Evolutionary conservation across 2,888 invertebrate genomes (phyloP).

Genomic region (Hyposoter dolosus): DNA sequence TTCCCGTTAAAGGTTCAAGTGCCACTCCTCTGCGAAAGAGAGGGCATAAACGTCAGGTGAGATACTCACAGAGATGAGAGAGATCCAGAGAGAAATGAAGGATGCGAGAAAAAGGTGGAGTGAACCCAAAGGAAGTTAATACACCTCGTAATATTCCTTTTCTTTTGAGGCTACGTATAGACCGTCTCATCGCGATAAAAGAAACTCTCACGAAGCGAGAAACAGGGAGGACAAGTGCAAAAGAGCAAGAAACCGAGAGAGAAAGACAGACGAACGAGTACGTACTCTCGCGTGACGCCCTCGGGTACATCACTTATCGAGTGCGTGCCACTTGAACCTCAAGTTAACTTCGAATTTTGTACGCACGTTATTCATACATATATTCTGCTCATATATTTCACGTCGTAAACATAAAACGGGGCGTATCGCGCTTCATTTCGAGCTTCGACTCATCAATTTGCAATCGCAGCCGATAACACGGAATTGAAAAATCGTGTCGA

Average conservation of each 20-base stretch:
- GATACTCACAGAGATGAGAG: neutral
- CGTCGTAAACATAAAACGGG: neutral
- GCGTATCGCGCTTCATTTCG: neutral
- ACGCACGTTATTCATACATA: slow-evolving; percentile 8
- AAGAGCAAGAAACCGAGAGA: neutral
- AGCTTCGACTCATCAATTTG: neutral
- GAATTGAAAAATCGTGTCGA: neutral
- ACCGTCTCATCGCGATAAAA: slow-evolving; percentile 20
- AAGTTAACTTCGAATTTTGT: slow-evolving; percentile 31
- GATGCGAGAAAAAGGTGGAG: neutral
- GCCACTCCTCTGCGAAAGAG: neutral
- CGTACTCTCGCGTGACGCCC: slow-evolving; percentile 47
- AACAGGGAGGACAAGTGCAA: neutral
- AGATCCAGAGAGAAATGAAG: slow-evolving; percentile 1
- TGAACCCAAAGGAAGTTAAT: slow-evolving; percentile 14
- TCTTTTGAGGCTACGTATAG: neutral
- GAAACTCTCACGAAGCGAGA: slow-evolving; percentile 8
- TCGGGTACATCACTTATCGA: slow-evolving; percentile 47
- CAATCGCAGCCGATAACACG: neutral
- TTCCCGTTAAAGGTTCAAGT: slow-evolving; percentile 32
- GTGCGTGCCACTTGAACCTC: slow-evolving; percentile 47
- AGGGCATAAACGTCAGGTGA: slow-evolving; percentile 14
- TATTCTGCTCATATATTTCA: neutral
- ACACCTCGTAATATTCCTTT: slow-evolving; percentile 14
- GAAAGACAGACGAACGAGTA: neutral